Evolutionary conservation across 37 sponge, comb jelly and placozoan species (phyloP), one percentile per base, ranked within the genome.

Genomic region (Petrosia ficiformis): DNA sequence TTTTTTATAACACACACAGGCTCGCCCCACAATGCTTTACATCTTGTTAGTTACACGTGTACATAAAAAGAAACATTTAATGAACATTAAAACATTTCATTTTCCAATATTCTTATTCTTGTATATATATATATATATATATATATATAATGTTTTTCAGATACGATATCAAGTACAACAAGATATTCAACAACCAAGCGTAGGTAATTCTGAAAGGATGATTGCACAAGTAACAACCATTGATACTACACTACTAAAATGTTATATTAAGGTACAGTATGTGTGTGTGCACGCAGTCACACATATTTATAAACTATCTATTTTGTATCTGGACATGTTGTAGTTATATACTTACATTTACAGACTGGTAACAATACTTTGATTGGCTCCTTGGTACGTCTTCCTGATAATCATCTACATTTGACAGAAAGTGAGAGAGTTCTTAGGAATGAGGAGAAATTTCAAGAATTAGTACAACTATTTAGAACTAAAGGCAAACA

Each of bases 211-310:
- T 28, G 48, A 65, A 74, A 75, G n/a, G 19, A 74, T 64, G 31
- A 22, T 5, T 31, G 80, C 78, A 3, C 66, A 42, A 61, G 57
- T 84, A 39, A 72, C 80, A 69, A 67, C 91, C 33, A 81, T 95
- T 33, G 96, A 91, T 74, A 91, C 96, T 25, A 95, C 96, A 5
- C 76, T 91, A 25, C 80, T 95, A 2, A 95, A 95, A 58, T 95
- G 96, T 66, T 95, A 95, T 60, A 40, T 88, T 3, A 75, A 88
- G 84, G 94, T 93, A 33, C 33, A 30, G 21, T 30, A 28, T 11
- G 66, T 30, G 8, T 64, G 33, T 30, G 21, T 24, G 10, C 33
- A 64, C 33, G 21, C 10, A 25, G 5, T 44, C n/a, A 30, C 44
- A 44, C 24, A 72, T 5, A 11, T 43, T 39, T 43, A 30, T 24